phyloP scores from a whole-genome alignment of 2,797 vertebrate genomes.

The Anas acuta region DNA sequence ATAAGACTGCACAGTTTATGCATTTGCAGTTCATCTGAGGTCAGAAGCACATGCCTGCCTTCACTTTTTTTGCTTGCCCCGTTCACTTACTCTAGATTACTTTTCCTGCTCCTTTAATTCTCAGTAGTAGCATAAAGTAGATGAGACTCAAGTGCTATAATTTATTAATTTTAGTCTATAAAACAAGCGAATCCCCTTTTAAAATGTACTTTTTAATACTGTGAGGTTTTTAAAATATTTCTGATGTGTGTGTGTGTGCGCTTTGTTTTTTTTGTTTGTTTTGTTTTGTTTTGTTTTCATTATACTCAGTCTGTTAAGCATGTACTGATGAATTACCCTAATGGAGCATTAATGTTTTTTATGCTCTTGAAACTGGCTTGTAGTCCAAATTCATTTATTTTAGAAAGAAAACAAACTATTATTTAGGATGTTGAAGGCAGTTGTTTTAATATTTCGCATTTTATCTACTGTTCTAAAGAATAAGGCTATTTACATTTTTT shows the following conservation, averaged over 20 bases:
- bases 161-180: not conserved
- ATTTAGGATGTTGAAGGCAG: not conserved
- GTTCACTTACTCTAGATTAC: not conserved
- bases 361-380: not conserved
- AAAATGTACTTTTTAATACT: not conserved
- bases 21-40: not conserved
- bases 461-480: not conserved
- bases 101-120: not conserved
- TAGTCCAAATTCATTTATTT: not conserved
- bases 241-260: not conserved
- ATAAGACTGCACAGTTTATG: fast-evolving
- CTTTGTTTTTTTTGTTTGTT: not conserved
- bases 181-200: not conserved
- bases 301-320: not conserved
- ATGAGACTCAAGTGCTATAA: not conserved
- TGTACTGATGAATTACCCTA: not conserved
- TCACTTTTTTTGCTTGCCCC: not conserved
- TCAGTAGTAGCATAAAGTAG: not conserved
- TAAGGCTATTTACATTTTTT: not conserved
- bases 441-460: not conserved
- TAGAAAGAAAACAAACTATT: not conserved
- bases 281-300: not conserved
- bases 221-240: not conserved
- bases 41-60: not conserved
- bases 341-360: not conserved